A percentile compares a stretch with the other conserved stretches of the same genome.
These are phyloP conservation scores for Larimichthys crocea DNA, from an alignment of 2,113 vertebrate genomes.

Conservation along the genomic window DNA sequence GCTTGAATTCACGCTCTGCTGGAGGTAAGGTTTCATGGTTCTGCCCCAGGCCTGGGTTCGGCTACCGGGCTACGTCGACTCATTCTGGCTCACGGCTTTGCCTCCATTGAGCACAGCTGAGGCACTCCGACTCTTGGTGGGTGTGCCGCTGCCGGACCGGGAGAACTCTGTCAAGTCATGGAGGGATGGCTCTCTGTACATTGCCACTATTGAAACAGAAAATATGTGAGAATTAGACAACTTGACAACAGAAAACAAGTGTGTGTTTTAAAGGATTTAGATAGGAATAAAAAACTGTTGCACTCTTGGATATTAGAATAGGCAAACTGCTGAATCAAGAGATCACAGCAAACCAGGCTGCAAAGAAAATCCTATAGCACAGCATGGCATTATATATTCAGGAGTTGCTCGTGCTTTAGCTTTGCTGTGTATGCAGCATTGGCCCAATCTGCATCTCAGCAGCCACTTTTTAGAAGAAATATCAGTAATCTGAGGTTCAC, in stretches of 20 bases:
- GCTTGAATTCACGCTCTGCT: conserved; percentile 94
- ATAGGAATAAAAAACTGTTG: neutral
- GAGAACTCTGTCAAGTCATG: conserved; percentile 99
- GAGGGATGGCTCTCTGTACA: conserved; percentile 99
- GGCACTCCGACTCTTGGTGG: conserved; percentile 98
- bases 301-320: neutral
- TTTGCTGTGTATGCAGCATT: conserved; percentile 72
- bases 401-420: conserved; percentile 59
- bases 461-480: conserved; percentile 58
- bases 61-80: conserved; percentile 95
- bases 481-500: conserved; percentile 70
- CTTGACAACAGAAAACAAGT: neutral
- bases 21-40: conserved; percentile 91
- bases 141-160: conserved; percentile 97
- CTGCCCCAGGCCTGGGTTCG: conserved; percentile 83
- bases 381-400: conserved; percentile 75
- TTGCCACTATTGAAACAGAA: conserved; percentile 90
- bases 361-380: conserved; percentile 42
- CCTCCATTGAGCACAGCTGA: conserved; percentile 97
- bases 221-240: conserved; percentile 19
- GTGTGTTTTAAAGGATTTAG: too few species aligned
- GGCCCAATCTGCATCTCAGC: conserved; percentile 68
- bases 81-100: conserved; percentile 97
- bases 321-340: conserved; percentile 57
- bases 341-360: conserved; percentile 37